Evolutionary conservation across 2,113 vertebrate species (phyloP), one percentile per base, ranked within the genome.

Genomic region (Notiomystis cincta): DNA sequence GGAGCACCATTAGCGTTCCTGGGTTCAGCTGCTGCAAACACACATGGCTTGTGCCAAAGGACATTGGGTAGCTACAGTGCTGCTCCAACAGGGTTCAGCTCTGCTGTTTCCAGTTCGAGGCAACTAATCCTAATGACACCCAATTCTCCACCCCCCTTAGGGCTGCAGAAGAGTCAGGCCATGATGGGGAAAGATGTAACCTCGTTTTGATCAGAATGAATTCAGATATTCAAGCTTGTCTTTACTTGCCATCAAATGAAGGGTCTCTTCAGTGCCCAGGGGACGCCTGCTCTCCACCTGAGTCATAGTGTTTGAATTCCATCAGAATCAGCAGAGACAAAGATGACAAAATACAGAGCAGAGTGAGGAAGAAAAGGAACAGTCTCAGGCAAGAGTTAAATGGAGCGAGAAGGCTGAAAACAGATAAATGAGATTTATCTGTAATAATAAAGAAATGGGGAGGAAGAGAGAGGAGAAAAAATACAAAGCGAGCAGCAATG

Each of bases 111-210:
- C 75, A 60, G 33, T 50, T 67, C 22, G 27, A 79, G 21, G 48
- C 37, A 57, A 23, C 23, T 60, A n/a, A n/a, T 57, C 25, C 57
- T 87, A 69, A 60, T 1, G 5, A 40, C 18, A 60, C 6, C 10
- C 44, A 40, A 19, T n/a, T 73, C 60, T 66, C 17, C 40, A 53
- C 16, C 14, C 4, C 4, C 4, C 38, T 57, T 27, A 45, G 50
- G 75, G 40, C 54, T 93, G 58, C 48, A 79, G 38, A 58, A 67
- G 38, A 78, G 27, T 48, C 64, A 71, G 67, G 33, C 24, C 3
- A 5, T 4, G 27, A 42, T 25, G 53, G 35, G 23, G 48, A 67
- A 84, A 61, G 25, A 48, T 0, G 5, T 0, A 2, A 42, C 18
- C 18, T 15, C 33, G 12, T 15, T 89, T 87, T 48, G 56, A 11